A percentile compares a stretch with the other conserved stretches of the same genome.
Conservation (phyloP, 1,140 invertebrate genomes). For the Rhynchophorus ferrugineus region DNA sequence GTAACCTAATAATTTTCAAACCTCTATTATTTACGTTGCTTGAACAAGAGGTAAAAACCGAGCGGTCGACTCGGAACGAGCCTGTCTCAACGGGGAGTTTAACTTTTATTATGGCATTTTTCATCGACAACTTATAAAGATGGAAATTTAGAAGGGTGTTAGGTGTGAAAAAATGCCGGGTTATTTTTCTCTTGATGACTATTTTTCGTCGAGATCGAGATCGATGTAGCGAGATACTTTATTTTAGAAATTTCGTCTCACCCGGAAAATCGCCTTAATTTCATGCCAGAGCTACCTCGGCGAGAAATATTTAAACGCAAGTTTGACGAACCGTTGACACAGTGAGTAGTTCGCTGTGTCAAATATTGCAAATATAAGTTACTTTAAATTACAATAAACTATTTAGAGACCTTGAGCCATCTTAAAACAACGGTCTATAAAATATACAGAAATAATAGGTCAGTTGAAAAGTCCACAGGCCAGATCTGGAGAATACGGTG, state of each 20-base stretch:
- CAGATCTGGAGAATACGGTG: too few relatives aligned
- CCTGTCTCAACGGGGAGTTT: slow-evolving; percentile 1
- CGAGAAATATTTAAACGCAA: too few relatives aligned
- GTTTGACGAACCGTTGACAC: too few relatives aligned
- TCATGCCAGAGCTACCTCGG: too few relatives aligned
- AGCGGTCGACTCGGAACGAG: not conserved
- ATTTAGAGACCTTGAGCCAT: too few relatives aligned
- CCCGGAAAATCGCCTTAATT: too few relatives aligned
- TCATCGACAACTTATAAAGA: slow-evolving; percentile 8
- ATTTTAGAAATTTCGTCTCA: not conserved
- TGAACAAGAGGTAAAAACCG: slow-evolving; percentile 1
- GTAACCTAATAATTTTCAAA: slow-evolving; percentile 6
- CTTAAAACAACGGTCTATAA: too few relatives aligned
- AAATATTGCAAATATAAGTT: too few relatives aligned
- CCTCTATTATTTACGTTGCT: slow-evolving; percentile 1
- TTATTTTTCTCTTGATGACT: not conserved
- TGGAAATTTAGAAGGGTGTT: slow-evolving; percentile 1
- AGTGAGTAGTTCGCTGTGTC: too few relatives aligned
- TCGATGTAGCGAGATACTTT: not conserved
- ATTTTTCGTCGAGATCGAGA: not conserved
- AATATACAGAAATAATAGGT: too few relatives aligned
- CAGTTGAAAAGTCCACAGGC: too few relatives aligned
- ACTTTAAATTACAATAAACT: too few relatives aligned
- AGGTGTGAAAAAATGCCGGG: not conserved
- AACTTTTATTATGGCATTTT: slow-evolving; percentile 6